Conservation (phyloP, 92 coral and sea anemone genomes). For the Phenganax subtilis region DNA sequence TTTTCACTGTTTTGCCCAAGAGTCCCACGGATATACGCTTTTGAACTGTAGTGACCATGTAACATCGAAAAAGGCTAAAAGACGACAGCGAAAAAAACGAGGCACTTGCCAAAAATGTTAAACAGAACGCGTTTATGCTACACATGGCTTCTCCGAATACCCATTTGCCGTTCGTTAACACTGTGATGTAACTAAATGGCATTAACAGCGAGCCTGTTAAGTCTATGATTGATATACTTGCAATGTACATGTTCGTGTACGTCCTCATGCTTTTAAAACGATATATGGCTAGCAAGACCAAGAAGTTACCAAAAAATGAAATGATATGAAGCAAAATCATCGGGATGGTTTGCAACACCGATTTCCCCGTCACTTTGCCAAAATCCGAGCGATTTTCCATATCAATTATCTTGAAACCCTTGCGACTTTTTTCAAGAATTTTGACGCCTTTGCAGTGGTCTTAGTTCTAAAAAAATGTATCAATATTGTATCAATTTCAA, state of each 20-base stretch:
- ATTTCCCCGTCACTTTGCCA: conserved; percentile 40
- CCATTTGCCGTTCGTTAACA: conserved; percentile 50
- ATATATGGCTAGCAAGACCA: conserved; percentile 59
- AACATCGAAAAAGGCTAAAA: conserved; percentile 62
- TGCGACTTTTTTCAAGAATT: too few species aligned
- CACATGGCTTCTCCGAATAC: conserved; percentile 53
- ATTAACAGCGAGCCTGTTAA: conserved; percentile 56
- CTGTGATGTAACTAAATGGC: conserved; percentile 57
- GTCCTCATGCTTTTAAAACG: conserved; percentile 56
- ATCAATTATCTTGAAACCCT: too few species aligned
- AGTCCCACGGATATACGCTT: conserved; percentile 41
- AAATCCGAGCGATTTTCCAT: not conserved
- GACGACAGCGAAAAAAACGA: conserved; percentile 56
- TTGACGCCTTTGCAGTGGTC: too few species aligned
- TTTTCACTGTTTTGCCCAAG: conserved; percentile 55
- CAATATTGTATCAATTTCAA: too few species aligned
- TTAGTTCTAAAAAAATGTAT: too few species aligned
- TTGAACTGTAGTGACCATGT: conserved; percentile 50
- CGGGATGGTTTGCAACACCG: conserved; percentile 56
- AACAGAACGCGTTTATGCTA: conserved; percentile 51
- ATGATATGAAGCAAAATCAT: conserved; percentile 62
- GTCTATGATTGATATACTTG: conserved; percentile 65
- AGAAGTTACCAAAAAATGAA: conserved; percentile 58
- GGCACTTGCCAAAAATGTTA: conserved; percentile 54
- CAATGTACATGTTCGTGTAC: conserved; percentile 60